Percentiles rank a stretch among this genome's conserved stretches.
Evolutionary conservation across 2,888 invertebrate species (phyloP).

Genomic region (Zaprionus lineosus): DNA sequence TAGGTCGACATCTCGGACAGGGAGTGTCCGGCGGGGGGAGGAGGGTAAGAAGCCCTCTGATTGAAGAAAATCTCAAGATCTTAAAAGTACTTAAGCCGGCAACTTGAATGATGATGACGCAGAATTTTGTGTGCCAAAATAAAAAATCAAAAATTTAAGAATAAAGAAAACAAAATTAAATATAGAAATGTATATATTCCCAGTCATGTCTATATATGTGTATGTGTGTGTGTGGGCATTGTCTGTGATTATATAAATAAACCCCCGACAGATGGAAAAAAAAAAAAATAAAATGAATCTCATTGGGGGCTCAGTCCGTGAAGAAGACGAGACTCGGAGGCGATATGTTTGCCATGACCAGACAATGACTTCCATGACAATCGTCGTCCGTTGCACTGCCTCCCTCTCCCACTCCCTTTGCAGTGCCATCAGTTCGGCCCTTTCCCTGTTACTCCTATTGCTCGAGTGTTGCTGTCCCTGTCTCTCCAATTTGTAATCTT

Average conservation of each 20-base stretch:
- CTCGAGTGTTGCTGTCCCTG: constrained; percentile 35
- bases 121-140: constrained; percentile 58
- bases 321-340: constrained; percentile 10
- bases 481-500: constrained; percentile 64
- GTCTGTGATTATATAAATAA: constrained; percentile 60
- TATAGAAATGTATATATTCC: neutral
- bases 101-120: constrained; percentile 70
- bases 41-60: neutral
- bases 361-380: constrained; percentile 56
- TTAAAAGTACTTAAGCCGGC: constrained; percentile 44
- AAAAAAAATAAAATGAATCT: neutral
- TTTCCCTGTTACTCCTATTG: neutral
- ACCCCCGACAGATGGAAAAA: constrained; percentile 12
- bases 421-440: too few species aligned
- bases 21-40: too few species aligned
- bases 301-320: constrained; percentile 2
- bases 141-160: constrained; percentile 11
- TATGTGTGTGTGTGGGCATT: constrained; percentile 17
- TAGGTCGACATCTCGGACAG: too few species aligned
- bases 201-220: neutral
- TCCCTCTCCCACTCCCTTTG: neutral
- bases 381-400: constrained; percentile 31
- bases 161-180: constrained; percentile 8
- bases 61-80: constrained; percentile 2
- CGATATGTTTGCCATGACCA: constrained; percentile 63